A percentile compares a stretch with the other conserved stretches of the same genome.
These are phyloP conservation scores for Drosophila melanocephala DNA, from an alignment of 2,888 invertebrate species.

Conservation along the genomic window DNA sequence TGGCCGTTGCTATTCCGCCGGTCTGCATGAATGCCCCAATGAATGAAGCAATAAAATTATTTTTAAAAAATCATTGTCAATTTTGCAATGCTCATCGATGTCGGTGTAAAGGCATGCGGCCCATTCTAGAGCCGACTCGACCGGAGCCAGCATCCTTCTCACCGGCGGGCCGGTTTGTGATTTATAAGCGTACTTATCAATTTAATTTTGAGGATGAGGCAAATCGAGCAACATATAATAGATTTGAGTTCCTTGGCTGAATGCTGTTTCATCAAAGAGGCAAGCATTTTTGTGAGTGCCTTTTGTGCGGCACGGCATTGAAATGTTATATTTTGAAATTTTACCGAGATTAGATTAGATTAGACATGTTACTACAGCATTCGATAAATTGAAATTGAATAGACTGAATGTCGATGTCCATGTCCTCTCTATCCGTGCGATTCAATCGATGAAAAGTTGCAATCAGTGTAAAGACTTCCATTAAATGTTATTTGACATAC, in stretches of 20 bases:
- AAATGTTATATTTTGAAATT: constrained; percentile 67
- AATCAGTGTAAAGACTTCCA: constrained; percentile 21
- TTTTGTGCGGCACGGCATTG: constrained; percentile 56
- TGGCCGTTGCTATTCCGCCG: constrained; percentile 26
- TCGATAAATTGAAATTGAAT: constrained; percentile 70
- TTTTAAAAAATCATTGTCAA: constrained; percentile 78
- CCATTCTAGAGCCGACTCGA: constrained; percentile 5
- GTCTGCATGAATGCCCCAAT: constrained; percentile 64
- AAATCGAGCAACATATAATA: constrained; percentile 67
- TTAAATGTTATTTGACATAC: constrained; percentile 18
- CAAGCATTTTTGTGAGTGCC: constrained; percentile 32
- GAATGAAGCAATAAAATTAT: constrained; percentile 80
- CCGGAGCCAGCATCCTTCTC: constrained; percentile 17
- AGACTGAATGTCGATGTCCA: constrained; percentile 29
- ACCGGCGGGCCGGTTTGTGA: constrained; percentile 65
- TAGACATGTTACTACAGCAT: constrained; percentile 69
- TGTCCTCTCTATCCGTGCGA: constrained; percentile 7
- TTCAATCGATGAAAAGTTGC: constrained; percentile 5
- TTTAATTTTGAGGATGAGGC: constrained; percentile 58
- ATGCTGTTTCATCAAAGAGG: constrained; percentile 59
- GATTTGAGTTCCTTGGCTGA: constrained; percentile 60
- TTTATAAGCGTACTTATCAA: constrained; percentile 79
- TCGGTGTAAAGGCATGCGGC: constrained; percentile 74
- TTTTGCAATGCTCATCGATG: constrained; percentile 76
- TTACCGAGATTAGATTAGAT: constrained; percentile 66